phyloP scores from a whole-genome alignment of 2,888 invertebrate species.

The Euplagia quadripunctaria region DNA sequence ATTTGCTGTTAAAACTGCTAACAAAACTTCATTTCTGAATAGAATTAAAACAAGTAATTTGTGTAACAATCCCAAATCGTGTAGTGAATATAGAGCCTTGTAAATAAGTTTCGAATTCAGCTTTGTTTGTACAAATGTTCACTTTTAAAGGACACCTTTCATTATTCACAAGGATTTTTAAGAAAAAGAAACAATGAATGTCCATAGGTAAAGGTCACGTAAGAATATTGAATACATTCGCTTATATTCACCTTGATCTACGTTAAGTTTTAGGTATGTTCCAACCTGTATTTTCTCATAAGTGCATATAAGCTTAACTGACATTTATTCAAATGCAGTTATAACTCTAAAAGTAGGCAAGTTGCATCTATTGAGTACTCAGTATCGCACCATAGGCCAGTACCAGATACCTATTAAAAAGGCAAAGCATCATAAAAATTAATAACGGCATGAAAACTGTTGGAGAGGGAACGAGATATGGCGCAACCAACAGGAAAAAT shows the following conservation, averaged over 20 bases:
- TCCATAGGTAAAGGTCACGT: conserved; percentile 75
- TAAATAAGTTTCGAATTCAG: conserved; percentile 59
- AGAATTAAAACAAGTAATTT: not conserved
- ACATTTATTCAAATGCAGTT: conserved; percentile 27
- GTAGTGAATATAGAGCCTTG: conserved; percentile 29
- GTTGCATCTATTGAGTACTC: not conserved
- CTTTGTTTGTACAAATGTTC: conserved; percentile 77
- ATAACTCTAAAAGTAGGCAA: conserved; percentile 13
- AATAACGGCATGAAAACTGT: too few relatives aligned
- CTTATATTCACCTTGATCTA: conserved; percentile 74
- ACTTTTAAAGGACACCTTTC: conserved; percentile 75
- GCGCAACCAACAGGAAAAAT: too few relatives aligned
- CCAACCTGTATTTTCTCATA: conserved; percentile 31
- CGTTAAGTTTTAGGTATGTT: conserved; percentile 50
- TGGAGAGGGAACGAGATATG: too few relatives aligned
- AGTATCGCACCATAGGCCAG: not conserved
- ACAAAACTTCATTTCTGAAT: not conserved
- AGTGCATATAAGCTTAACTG: conserved; percentile 20
- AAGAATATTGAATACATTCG: conserved; percentile 72
- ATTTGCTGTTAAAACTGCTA: not conserved
- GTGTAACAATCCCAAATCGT: conserved; percentile 19
- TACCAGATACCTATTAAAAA: too few relatives aligned
- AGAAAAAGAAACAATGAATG: conserved; percentile 76
- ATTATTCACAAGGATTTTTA: conserved; percentile 81
- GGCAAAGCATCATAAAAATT: too few relatives aligned